Evolutionary conservation across 2,888 invertebrate genomes (phyloP), one percentile per base, ranked within the genome.

Genomic region (Platycheirus rosarum): DNA sequence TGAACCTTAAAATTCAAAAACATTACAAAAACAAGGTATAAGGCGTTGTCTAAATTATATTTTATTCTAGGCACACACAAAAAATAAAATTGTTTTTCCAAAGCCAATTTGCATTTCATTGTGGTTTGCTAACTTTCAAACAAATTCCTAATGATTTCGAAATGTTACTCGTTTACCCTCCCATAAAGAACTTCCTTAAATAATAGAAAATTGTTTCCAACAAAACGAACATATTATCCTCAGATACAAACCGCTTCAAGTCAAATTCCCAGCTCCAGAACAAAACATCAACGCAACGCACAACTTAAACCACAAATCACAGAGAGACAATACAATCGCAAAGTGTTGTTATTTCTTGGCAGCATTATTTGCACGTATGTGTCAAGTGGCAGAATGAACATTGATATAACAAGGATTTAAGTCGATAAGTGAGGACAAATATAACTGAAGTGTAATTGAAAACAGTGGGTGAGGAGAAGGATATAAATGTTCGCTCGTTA

Each of bases 361-460:
- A 65, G 65, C 46, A 76, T 70, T 75, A 53, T 53, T 60, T 40
- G 29, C 14, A 14, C 26, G 48, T 55, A 55, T 68, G 37, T 55
- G 62, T 76, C 46, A 65, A 71, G 76, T 76, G 70, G 48, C 48
- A 53, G 57, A 70, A 40, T 32, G 66, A 82, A 26, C 53, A 70
- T 65, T 37, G 62, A 40, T 57, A 44, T 60, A 68, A 79, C 46
- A 69, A 55, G 63, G 49, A 65, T 63, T 70, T 70, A 66, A 80
- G 75, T 75, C 80, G 75, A 75, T 71, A 80, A 76, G 76, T 65
- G 65, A 71, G 76, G 66, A 76, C 70, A 75, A 82, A 82, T 79
- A 66, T 79, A 66, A 60, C 48, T 69, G 63, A 65, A 79, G 65
- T 68, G 73, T 73, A 37, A 49, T 71, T 71, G 60, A 70, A n/a